A percentile compares a stretch with the other conserved stretches of the same genome.
Conservation (phyloP, 2,888 invertebrate species). For the Thelaira solivaga region DNA sequence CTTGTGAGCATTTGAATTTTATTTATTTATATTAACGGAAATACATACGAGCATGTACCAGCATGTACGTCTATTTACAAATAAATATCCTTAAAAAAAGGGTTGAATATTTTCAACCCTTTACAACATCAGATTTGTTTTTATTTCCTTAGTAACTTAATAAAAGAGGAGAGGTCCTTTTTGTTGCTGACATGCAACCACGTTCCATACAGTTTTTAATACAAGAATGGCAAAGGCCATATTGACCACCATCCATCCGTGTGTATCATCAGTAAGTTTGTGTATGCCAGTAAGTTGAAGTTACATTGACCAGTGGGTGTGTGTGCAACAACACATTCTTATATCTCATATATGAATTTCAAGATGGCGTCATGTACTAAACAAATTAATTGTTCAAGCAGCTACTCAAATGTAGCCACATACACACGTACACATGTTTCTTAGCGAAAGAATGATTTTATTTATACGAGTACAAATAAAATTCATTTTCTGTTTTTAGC, state of each 20-base stretch:
- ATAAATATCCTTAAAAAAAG: slow-evolving; percentile 6
- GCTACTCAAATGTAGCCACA: too few species aligned
- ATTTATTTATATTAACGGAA: not conserved
- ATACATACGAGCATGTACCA: not conserved
- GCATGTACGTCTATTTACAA: too few species aligned
- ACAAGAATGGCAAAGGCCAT: slow-evolving; percentile 29
- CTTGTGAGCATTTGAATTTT: not conserved
- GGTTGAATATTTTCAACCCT: slow-evolving; percentile 48
- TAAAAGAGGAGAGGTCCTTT: not conserved
- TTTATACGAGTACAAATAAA: not conserved
- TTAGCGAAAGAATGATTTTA: not conserved
- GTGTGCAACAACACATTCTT: not conserved
- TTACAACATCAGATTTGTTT: slow-evolving; percentile 3
- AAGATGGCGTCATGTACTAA: slow-evolving; percentile 10
- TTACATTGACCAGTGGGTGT: slow-evolving; percentile 36
- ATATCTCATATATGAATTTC: not conserved
- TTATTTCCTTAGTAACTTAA: slow-evolving; percentile 5
- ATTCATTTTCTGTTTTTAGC: too few species aligned
- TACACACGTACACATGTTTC: not conserved
- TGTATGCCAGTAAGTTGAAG: not conserved
- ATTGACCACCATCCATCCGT: slow-evolving; percentile 41
- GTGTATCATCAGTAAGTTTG: not conserved
- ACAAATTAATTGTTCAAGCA: not conserved
- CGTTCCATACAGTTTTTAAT: slow-evolving; percentile 19
- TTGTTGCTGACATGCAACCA: slow-evolving; percentile 22